Evolutionary conservation across 1,140 invertebrate species (phyloP), one percentile per base, ranked within the genome.

Genomic region (Sesamia nonagrioides): DNA sequence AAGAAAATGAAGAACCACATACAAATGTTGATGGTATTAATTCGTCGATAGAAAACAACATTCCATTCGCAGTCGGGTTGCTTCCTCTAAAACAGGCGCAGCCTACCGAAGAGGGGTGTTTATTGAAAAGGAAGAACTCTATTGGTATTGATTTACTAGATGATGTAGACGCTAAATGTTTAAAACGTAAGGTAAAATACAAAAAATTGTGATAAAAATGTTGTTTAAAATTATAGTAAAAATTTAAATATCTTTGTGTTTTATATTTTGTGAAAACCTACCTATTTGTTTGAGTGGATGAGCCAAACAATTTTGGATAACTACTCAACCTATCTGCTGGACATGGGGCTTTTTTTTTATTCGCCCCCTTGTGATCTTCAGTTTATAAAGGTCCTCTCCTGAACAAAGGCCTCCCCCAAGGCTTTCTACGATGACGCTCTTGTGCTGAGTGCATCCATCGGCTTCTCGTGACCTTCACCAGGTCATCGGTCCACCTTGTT

Each of bases 141-240:
- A 76, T 83, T 35, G 87, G 89, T 78, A 45, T 80, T 6, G 86
- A 89, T 72, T 81, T 79, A 15, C 85, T 88, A 74, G 82, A 90
- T 71, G 84, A 89, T 77, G 84, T 86, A 21, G 91, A 93, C 79
- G 86, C 91, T 5, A 92, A 91, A 82, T 93, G 88, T 86, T 89
- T 94, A 85, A 94, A 94, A 86, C 91, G 92, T 82, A 93, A 92
- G 76, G 81, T 86, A 6, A 94, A 94, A 86, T 88, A 91, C 81
- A 94, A 93, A 86, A 93, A 91, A 82, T 60, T 86, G 69, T 87
- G 79, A 75, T 27, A 50, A 69, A 3, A 50, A 50, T 69, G 18
- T 50, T 33, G n/a, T 27, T 8, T 9, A 42, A 7, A 8, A 45
- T 50, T 58, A 58, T 56, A 56, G 27, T 27, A 56, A 56, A 56